phyloP scores from a whole-genome alignment of 2,797 vertebrate genomes.

The Benthosema pterotum region DNA sequence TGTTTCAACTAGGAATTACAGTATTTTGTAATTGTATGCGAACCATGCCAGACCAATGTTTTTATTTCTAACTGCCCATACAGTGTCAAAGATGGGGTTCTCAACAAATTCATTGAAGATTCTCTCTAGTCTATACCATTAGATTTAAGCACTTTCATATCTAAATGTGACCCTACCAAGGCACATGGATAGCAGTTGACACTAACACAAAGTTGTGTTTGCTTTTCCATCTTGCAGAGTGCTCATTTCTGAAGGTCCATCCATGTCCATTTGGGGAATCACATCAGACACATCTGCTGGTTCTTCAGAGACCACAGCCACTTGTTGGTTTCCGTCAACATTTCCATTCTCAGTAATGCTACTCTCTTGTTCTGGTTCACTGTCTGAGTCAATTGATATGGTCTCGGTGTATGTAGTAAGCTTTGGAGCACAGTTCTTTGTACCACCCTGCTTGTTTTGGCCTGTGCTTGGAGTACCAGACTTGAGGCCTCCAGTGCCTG shows the following conservation, averaged over 20 bases:
- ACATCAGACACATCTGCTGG: constrained; percentile 52
- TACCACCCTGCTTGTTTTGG: constrained; percentile 78
- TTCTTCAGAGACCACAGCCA: constrained; percentile 28
- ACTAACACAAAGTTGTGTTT: constrained; percentile 50
- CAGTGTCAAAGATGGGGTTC: neutral
- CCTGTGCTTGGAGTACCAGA: constrained; percentile 52
- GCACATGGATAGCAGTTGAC: constrained; percentile 31
- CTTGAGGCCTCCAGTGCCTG: constrained; percentile 47
- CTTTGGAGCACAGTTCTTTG: constrained; percentile 84
- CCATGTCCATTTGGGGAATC: constrained; percentile 67
- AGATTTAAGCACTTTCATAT: constrained; percentile 2
- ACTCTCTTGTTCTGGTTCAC: constrained; percentile 70
- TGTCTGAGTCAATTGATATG: constrained; percentile 80
- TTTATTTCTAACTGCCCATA: constrained; percentile 6
- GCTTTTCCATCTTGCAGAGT: constrained; percentile 48
- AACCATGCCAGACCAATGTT: constrained; percentile 26
- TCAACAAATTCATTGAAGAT: neutral
- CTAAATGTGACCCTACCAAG: constrained; percentile 30
- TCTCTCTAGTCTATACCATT: neutral
- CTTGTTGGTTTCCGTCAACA: constrained; percentile 16
- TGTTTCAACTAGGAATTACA: constrained; percentile 23
- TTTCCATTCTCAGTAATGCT: constrained; percentile 44
- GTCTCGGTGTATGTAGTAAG: constrained; percentile 71
- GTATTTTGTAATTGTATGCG: constrained; percentile 27
- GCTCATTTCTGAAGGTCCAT: constrained; percentile 23